These are phyloP conservation scores for Anthophora plumipes DNA, from an alignment of 2,888 invertebrate genomes.

Conservation along the genomic window DNA sequence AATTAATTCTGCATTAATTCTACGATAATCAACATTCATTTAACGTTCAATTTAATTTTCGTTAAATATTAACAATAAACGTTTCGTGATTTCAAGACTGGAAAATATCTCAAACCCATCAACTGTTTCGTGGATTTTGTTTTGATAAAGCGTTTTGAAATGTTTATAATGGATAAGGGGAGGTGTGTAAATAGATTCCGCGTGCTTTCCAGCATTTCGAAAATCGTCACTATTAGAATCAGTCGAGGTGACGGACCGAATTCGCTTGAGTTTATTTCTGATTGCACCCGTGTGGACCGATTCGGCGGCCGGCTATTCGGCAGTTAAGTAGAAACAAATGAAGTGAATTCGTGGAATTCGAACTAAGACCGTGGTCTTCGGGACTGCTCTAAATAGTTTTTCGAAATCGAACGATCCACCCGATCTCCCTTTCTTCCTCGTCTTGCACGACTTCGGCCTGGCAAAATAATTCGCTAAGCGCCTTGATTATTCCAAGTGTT, in stretches of 20 bases:
- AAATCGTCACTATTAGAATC: conserved; percentile 34
- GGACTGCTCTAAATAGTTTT: conserved; percentile 58
- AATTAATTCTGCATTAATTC: no score
- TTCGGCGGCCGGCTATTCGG: conserved; percentile 51
- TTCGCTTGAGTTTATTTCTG: conserved; percentile 63
- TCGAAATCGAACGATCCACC: conserved; percentile 49
- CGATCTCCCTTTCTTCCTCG: conserved; percentile 32
- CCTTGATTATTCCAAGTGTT: conserved; percentile 2
- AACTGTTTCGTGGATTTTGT: no score
- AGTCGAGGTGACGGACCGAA: conserved; percentile 28
- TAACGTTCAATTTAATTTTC: no score
- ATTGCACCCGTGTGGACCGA: conserved; percentile 52
- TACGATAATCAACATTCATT: no score
- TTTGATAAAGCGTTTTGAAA: not conserved
- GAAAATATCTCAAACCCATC: no score
- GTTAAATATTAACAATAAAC: no score
- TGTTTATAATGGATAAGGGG: not conserved
- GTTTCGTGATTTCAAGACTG: no score
- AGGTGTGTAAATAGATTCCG: not conserved
- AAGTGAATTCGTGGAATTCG: conserved; percentile 62
- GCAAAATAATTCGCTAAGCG: not conserved
- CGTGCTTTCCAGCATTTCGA: conserved; percentile 40
- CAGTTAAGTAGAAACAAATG: conserved; percentile 63
- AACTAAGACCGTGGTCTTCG: conserved; percentile 41
- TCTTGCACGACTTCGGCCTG: conserved; percentile 22